phyloP scores from a whole-genome alignment of 2,113 vertebrate species.

The Forbesichthys agassizii region DNA sequence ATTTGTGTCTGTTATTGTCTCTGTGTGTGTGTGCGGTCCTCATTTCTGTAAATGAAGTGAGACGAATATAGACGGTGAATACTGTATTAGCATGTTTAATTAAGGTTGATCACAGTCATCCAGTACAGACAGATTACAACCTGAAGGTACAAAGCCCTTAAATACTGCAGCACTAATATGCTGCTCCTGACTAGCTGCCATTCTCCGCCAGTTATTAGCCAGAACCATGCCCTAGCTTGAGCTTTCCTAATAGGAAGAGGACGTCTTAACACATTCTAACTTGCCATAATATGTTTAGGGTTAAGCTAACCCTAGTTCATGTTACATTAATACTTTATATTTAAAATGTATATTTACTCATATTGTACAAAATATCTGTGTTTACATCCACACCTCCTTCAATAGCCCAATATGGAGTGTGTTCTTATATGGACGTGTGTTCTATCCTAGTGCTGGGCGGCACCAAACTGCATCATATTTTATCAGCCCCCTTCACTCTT shows the following conservation, averaged over 20 bases:
- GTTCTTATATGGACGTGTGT: no score
- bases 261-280: no score
- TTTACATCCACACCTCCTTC: no score
- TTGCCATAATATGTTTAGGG: no score
- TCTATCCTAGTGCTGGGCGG: slow-evolving; percentile 34
- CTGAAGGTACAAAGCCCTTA: slow-evolving; percentile 20
- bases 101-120: slow-evolving; percentile 50
- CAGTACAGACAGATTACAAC: slow-evolving; percentile 44
- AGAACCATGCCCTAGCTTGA: slow-evolving; percentile 70
- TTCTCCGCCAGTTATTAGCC: slow-evolving; percentile 69
- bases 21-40: not conserved
- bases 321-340: not conserved
- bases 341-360: not conserved
- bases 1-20: not conserved
- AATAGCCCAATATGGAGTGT: no score
- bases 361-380: not conserved
- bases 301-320: no score
- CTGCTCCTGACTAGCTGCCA: slow-evolving; percentile 53
- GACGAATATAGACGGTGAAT: slow-evolving; percentile 23
- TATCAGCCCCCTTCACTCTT: slow-evolving; percentile 48
- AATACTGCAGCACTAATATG: slow-evolving; percentile 40
- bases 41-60: slow-evolving; percentile 37
- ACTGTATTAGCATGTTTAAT: slow-evolving; percentile 63
- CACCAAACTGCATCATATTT: slow-evolving; percentile 33
- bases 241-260: no score